A percentile compares a stretch with the other conserved stretches of the same genome.
Evolutionary conservation across 2,113 vertebrate species (phyloP).

Genomic region (Ginglymostoma cirratum): DNA sequence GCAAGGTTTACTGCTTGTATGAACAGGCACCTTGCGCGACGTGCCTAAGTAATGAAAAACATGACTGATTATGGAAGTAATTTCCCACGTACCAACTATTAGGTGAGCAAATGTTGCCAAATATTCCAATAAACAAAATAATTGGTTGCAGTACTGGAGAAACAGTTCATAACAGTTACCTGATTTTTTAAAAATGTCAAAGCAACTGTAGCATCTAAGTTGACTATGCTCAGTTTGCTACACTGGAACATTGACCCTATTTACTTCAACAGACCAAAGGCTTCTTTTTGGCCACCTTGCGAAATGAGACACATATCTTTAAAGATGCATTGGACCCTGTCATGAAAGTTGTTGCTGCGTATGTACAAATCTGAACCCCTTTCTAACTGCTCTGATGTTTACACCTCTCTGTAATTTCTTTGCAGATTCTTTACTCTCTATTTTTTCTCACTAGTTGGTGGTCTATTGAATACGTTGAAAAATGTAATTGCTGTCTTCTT

Average conservation of each 20-base stretch:
- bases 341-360: neutral
- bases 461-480: too few species aligned
- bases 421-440: too few species aligned
- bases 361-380: neutral
- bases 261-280: neutral
- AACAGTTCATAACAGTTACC: neutral
- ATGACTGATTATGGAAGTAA: neutral
- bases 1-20: neutral
- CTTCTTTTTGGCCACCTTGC: neutral
- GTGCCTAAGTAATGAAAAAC: neutral
- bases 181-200: neutral
- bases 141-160: neutral
- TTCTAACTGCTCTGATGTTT: neutral
- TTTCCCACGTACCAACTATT: neutral
- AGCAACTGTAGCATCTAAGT: neutral
- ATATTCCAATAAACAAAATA: neutral
- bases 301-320: neutral
- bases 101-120: neutral
- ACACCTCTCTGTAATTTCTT: too few species aligned
- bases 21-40: neutral
- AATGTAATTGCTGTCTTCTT: too few species aligned
- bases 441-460: too few species aligned
- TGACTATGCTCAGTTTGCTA: neutral
- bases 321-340: neutral
- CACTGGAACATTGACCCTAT: neutral